Conservation (phyloP, 2,888 invertebrate genomes). For the Danaus chrysippus region DNA sequence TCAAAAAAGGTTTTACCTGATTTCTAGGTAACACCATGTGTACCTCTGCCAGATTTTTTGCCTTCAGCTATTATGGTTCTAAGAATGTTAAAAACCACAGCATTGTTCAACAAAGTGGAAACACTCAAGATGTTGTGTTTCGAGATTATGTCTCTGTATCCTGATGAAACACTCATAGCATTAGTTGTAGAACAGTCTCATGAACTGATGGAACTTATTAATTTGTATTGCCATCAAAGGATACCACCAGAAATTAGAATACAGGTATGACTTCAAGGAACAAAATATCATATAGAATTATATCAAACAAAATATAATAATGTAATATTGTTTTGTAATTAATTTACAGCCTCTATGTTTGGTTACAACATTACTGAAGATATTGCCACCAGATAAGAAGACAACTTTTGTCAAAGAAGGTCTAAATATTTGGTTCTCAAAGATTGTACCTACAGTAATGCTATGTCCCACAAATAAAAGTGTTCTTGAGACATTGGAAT, state of each 20-base stretch:
- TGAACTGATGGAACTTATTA: slow-evolving; percentile 45
- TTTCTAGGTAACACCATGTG: slow-evolving; percentile 23
- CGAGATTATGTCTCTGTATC: slow-evolving; percentile 50
- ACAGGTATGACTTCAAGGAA: slow-evolving; percentile 39
- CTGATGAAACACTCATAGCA: slow-evolving; percentile 42
- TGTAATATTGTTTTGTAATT: neutral
- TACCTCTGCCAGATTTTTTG: slow-evolving; percentile 38
- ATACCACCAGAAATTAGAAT: slow-evolving; percentile 36
- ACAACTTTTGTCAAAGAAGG: slow-evolving; percentile 55
- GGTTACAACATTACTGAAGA: slow-evolving; percentile 51
- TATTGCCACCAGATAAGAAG: slow-evolving; percentile 52
- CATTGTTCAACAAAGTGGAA: slow-evolving; percentile 38
- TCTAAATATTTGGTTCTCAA: slow-evolving; percentile 68
- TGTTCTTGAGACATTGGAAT: no score
- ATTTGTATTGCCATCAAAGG: slow-evolving; percentile 39
- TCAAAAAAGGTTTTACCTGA: neutral
- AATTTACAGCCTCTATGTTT: slow-evolving; percentile 55
- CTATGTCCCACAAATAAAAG: slow-evolving; percentile 18
- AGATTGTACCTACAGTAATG: slow-evolving; percentile 54
- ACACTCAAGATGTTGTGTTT: slow-evolving; percentile 44
- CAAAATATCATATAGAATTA: neutral
- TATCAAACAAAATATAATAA: slow-evolving; percentile 1
- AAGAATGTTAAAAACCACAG: slow-evolving; percentile 44
- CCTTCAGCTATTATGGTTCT: slow-evolving; percentile 49
- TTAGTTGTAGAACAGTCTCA: slow-evolving; percentile 36